These are phyloP conservation scores for Rutpela maculata DNA, from an alignment of 2,888 invertebrate species.

Conservation along the genomic window DNA sequence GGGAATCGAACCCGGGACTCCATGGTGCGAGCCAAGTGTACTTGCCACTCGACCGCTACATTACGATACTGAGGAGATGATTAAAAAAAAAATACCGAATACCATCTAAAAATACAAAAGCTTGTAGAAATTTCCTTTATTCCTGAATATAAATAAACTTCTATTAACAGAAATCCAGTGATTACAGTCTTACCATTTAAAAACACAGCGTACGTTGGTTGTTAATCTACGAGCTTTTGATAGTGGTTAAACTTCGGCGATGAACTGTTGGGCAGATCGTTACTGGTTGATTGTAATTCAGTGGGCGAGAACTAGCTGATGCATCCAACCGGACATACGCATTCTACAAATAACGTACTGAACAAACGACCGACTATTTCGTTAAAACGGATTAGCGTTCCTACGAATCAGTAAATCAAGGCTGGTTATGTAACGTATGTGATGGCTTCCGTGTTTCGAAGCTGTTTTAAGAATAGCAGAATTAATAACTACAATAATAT, in stretches of 20 bases:
- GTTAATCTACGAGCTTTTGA: not conserved
- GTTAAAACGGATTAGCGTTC: not conserved
- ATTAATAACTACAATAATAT: not conserved
- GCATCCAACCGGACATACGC: constrained; percentile 7
- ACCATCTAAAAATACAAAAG: too few species aligned
- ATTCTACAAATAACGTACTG: not conserved
- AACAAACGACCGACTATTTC: not conserved
- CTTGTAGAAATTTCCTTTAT: too few species aligned
- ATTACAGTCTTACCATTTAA: not conserved
- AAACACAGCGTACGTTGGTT: not conserved
- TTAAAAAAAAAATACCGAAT: too few species aligned
- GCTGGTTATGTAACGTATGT: not conserved
- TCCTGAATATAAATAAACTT: too few species aligned
- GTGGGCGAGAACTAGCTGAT: not conserved
- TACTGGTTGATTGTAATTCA: constrained; percentile 5
- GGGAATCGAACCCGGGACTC: too few species aligned
- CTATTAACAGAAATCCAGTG: not conserved
- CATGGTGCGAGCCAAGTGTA: too few species aligned
- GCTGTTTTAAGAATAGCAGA: not conserved
- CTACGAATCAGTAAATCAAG: not conserved
- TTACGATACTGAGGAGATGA: too few species aligned
- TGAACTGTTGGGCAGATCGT: not conserved
- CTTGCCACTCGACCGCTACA: too few species aligned
- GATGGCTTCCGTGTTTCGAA: not conserved
- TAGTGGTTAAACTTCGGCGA: not conserved